A percentile compares a stretch with the other conserved stretches of the same genome.
Evolutionary conservation across 2,113 vertebrate genomes (phyloP).

Genomic region (Brienomyrus brachyistius): DNA sequence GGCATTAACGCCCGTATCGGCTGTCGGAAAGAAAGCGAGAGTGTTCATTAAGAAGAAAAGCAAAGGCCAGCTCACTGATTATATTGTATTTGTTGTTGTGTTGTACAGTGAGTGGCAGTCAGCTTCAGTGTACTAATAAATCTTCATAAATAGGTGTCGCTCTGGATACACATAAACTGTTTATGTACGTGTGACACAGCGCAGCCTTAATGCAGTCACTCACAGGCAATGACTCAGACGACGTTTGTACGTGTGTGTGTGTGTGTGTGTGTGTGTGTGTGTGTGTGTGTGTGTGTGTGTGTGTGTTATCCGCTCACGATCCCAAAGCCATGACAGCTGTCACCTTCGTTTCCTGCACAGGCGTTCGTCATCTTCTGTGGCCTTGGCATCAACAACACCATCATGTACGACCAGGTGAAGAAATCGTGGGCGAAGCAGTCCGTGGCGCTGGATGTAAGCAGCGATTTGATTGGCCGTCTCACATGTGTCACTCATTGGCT

Average conservation of each 20-base stretch:
- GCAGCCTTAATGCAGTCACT: background rate
- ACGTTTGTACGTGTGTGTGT: background rate
- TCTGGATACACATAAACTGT: background rate
- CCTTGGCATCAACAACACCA: conserved; percentile 98
- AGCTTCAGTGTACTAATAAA: background rate
- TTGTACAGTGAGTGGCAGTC: background rate
- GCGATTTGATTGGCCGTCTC: background rate
- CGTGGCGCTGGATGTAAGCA: conserved; percentile 92
- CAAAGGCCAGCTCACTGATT: background rate
- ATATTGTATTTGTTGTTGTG: background rate
- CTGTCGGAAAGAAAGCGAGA: background rate
- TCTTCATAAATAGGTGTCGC: background rate
- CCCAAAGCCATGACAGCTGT: background rate
- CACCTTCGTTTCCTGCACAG: conserved; percentile 53
- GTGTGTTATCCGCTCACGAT: background rate
- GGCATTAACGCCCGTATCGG: background rate
- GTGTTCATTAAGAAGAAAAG: background rate
- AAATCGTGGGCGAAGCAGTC: conserved; percentile 99
- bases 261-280: background rate
- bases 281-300: background rate
- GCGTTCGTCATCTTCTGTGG: conserved; percentile 99
- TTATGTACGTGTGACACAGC: background rate
- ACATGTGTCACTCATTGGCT: background rate
- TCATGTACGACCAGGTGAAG: conserved; percentile 99
- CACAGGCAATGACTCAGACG: background rate